Conservation (phyloP, 2,113 vertebrate species). For the Peromyscus californicus region DNA sequence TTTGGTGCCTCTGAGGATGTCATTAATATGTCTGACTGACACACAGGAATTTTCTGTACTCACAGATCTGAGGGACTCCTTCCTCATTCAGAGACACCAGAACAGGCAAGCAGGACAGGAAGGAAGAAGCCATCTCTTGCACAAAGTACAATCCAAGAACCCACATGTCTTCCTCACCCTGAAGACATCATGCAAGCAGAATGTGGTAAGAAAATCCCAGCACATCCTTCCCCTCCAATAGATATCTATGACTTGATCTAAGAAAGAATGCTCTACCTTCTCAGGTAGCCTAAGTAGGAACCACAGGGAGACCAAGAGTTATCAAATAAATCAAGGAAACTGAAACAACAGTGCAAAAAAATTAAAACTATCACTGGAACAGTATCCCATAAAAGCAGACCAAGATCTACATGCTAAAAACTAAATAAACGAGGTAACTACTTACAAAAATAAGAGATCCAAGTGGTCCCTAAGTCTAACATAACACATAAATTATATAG, state of each 20-base stretch:
- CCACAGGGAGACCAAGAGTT: background rate
- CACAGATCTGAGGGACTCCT: background rate
- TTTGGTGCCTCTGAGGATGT: background rate
- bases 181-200: background rate
- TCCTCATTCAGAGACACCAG: background rate
- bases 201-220: background rate
- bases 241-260: background rate
- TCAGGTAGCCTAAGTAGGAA: background rate
- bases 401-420: background rate
- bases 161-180: background rate
- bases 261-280: background rate
- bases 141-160: background rate
- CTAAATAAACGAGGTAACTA: background rate
- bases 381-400: background rate
- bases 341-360: constrained; percentile 32
- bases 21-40: background rate
- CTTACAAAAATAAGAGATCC: background rate
- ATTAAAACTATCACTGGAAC: background rate
- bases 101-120: background rate
- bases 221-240: background rate
- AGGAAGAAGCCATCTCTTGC: background rate
- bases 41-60: background rate
- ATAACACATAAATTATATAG: constrained; percentile 13
- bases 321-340: constrained; percentile 13
- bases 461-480: background rate